Percentiles rank a stretch among this genome's conserved stretches.
Conservation (phyloP, 2,888 invertebrate species). For the Melipona beecheii region DNA sequence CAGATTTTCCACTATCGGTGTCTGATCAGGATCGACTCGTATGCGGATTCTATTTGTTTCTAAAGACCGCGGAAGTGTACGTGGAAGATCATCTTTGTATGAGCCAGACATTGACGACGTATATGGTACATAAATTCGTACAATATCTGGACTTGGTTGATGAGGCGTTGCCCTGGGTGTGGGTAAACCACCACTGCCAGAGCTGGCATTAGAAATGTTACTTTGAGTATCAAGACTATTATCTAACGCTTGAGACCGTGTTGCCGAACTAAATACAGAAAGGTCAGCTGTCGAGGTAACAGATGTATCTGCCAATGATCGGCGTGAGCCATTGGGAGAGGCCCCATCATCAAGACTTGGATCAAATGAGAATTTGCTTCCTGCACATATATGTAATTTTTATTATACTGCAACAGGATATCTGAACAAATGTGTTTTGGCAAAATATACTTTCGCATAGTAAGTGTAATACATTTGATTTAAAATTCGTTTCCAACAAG, state of each 20-base stretch:
- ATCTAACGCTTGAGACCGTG: slow-evolving; percentile 90
- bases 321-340: slow-evolving; percentile 90
- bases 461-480: slow-evolving; percentile 43
- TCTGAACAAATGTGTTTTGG: slow-evolving; percentile 34
- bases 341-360: slow-evolving; percentile 89
- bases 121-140: slow-evolving; percentile 92
- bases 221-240: slow-evolving; percentile 91
- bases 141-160: slow-evolving; percentile 89
- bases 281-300: slow-evolving; percentile 93
- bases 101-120: slow-evolving; percentile 86
- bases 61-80: slow-evolving; percentile 85
- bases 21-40: slow-evolving; percentile 89
- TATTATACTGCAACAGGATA: slow-evolving; percentile 51
- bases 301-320: slow-evolving; percentile 92
- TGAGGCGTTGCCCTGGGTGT: slow-evolving; percentile 89
- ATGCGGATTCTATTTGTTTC: slow-evolving; percentile 91
- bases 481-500: neutral
- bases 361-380: slow-evolving; percentile 88
- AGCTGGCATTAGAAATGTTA: slow-evolving; percentile 89
- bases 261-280: slow-evolving; percentile 91
- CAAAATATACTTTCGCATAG: slow-evolving; percentile 30
- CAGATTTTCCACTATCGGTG: slow-evolving; percentile 85
- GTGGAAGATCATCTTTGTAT: slow-evolving; percentile 85
- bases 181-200: slow-evolving; percentile 87
- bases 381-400: slow-evolving; percentile 78